phyloP scores from a whole-genome alignment of 1,140 invertebrate species.

The Plectus sambesii region DNA sequence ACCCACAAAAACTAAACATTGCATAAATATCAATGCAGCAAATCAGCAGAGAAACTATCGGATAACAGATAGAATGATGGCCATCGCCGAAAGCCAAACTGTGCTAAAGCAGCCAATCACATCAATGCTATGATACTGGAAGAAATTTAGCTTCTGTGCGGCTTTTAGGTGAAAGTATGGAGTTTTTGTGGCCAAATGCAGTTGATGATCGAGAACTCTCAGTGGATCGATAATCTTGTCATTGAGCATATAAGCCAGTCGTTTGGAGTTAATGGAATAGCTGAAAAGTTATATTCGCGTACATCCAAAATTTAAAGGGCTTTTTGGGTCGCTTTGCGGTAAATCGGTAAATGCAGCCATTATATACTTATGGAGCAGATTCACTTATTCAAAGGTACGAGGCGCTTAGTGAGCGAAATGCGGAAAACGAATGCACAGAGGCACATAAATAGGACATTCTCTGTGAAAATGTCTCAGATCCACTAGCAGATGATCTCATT shows the following conservation, averaged over 20 bases:
- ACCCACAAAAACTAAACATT: too few species aligned
- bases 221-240: conserved; percentile 26
- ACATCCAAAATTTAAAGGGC: too few species aligned
- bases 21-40: too few species aligned
- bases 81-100: conserved; percentile 29
- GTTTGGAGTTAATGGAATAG: conserved; percentile 33
- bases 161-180: conserved; percentile 30
- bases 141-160: conserved; percentile 32
- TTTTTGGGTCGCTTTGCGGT: too few species aligned
- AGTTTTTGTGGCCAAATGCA: conserved; percentile 29
- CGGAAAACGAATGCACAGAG: conserved; percentile 18
- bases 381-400: background rate
- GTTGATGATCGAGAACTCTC: conserved; percentile 23
- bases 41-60: too few species aligned
- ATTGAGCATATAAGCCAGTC: conserved; percentile 32
- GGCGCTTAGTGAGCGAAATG: background rate
- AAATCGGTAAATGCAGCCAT: too few species aligned
- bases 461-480: background rate
- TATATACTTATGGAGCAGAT: too few species aligned
- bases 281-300: conserved; percentile 24
- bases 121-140: conserved; percentile 33
- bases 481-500: too few species aligned
- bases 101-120: conserved; percentile 20
- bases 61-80: too few species aligned
- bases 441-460: background rate